Base-by-base conservation (phyloP, 2,797 vertebrate species). In the Pagetopsis macropterus region DNA sequence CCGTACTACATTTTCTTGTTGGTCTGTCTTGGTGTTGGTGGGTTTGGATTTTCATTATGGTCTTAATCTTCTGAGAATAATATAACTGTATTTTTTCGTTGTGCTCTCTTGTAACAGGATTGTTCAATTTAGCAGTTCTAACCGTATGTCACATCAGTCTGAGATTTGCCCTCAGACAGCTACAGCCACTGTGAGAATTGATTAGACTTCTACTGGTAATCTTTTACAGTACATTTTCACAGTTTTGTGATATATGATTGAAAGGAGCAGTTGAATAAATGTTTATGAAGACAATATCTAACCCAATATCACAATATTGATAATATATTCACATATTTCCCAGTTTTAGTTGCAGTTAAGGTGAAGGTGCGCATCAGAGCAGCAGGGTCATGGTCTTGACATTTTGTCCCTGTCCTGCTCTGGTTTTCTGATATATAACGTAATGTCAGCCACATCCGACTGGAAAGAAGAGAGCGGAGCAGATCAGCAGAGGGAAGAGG, bases 361-460 rank as follows among this genome's bases (percentile, higher is more conserved):
- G 45, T 52, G 40, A 64, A 49, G 50, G 65, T 61, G 43, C 43
- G 41, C 37, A 70, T 72, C 59, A 41, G 48, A 71, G 41, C 43
- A 43, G 21, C 31, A 15, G 11, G 40, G 43, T 45, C 41, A 2
- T 23, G 2, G 23, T 70, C 52, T 21, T 61, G 66, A 54, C 52
- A 54, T 49, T 74, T 54, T 73, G 57, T 68, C 72, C 40, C 46
- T 37, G 2, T 33, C n/a, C 50, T 55, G 59, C 58, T 52, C 59
- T 45, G 41, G 21, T 40, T 71, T 77, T 76, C 68, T 76, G 74
- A 75, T 78, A 17, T 64, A 46, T 60, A 81, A 72, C 72, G 69
- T 72, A 49, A 69, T 51, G 75, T 61, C 76, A 76, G 66, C 27
- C 70, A 78, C 70, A 72, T 70, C 72, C 51, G 79, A 82, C 41